Evolutionary conservation across 2,113 vertebrate species (phyloP).

Genomic region (Callopanchax toddi): DNA sequence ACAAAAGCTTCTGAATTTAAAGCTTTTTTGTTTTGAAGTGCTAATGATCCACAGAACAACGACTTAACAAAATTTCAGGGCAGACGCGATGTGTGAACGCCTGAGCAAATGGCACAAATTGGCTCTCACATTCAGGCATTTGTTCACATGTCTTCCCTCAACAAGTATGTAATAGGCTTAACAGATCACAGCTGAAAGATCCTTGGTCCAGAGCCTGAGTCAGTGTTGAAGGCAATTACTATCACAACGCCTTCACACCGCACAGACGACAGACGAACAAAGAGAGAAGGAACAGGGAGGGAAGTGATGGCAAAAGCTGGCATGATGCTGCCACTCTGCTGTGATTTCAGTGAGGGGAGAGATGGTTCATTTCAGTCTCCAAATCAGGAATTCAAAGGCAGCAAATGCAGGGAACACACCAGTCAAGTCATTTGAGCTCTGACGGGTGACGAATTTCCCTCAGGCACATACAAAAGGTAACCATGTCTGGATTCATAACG

Average conservation of each 20-base stretch:
- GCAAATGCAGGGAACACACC: slow-evolving; percentile 27
- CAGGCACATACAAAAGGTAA: slow-evolving; percentile 47
- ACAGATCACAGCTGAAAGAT: slow-evolving; percentile 66
- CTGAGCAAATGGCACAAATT: slow-evolving; percentile 62
- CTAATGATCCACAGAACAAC: slow-evolving; percentile 53
- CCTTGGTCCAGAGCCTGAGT: slow-evolving; percentile 48
- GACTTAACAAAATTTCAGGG: slow-evolving; percentile 25
- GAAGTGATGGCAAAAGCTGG: slow-evolving; percentile 8
- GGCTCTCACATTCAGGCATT: slow-evolving; percentile 41
- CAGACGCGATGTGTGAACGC: slow-evolving; percentile 22
- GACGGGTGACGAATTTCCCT: slow-evolving; percentile 56
- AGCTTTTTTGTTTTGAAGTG: slow-evolving; percentile 34
- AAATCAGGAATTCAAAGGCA: slow-evolving; percentile 37
- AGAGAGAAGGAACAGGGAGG: background rate
- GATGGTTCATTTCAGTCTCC: slow-evolving; percentile 52
- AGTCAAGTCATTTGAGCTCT: slow-evolving; percentile 45
- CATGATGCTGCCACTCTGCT: background rate
- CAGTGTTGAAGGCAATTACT: slow-evolving; percentile 68
- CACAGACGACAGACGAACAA: slow-evolving; percentile 10
- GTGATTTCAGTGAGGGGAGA: slow-evolving; percentile 14
- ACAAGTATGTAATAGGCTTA: slow-evolving; percentile 77
- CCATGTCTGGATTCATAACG: slow-evolving; percentile 56
- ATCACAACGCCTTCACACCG: slow-evolving; percentile 42
- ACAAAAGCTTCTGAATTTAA: slow-evolving; percentile 16
- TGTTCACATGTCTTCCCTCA: slow-evolving; percentile 57